These are phyloP conservation scores for Pelobates cultripes DNA, from an alignment of 2,797 vertebrate genomes.

Conservation along the genomic window DNA sequence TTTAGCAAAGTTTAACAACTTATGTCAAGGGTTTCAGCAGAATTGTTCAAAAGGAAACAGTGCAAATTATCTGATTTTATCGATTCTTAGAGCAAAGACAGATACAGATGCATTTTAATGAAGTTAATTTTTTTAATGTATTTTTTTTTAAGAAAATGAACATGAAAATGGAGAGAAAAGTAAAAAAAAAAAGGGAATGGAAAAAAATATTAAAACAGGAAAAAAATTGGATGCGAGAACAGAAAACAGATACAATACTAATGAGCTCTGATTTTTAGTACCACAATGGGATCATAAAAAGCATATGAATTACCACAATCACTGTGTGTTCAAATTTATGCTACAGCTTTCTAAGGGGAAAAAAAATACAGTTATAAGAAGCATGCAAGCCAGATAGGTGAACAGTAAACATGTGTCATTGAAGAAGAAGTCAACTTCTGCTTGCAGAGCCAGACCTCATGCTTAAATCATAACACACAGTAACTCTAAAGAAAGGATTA, in stretches of 20 bases:
- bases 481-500: too few relatives aligned
- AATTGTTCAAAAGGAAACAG: conserved; percentile 37
- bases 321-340: conserved; percentile 70
- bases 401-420: conserved; percentile 67
- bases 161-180: background rate
- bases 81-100: conserved; percentile 35
- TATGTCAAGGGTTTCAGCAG: conserved; percentile 19
- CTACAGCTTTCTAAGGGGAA: conserved; percentile 67
- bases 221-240: conserved; percentile 67
- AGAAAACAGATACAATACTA: conserved; percentile 78
- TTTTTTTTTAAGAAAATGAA: conserved; percentile 4
- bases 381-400: conserved; percentile 71
- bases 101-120: conserved; percentile 40
- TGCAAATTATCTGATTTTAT: conserved; percentile 41
- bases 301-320: conserved; percentile 72
- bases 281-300: conserved; percentile 75
- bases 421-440: background rate
- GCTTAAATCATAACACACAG: too few relatives aligned
- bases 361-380: conserved; percentile 65
- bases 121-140: conserved; percentile 6
- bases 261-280: conserved; percentile 77
- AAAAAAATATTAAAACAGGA: conserved; percentile 68
- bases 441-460: too few relatives aligned
- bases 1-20: conserved; percentile 21
- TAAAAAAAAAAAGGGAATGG: background rate